Evolutionary conservation across 2,113 vertebrate genomes (phyloP).

Genomic region (Stegastes partitus): DNA sequence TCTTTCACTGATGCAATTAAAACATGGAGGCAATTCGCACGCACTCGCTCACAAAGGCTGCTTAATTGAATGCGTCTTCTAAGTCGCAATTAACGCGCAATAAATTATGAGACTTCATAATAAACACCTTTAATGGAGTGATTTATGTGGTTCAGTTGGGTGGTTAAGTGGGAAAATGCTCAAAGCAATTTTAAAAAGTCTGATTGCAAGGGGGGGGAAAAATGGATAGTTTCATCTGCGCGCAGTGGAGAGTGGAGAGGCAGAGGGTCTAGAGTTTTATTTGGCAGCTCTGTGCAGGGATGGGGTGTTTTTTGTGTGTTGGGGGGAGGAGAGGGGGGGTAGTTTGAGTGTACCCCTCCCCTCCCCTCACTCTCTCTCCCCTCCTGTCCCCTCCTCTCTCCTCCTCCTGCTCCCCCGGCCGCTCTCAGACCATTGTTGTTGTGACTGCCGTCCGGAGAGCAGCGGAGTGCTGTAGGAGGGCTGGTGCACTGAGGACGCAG

Average conservation of each 20-base stretch:
- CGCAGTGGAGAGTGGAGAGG: conserved; percentile 2
- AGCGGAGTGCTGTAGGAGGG: conserved; percentile 56
- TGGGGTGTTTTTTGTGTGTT: conserved; percentile 23
- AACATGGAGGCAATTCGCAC: conserved; percentile 68
- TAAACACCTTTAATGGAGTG: conserved; percentile 22
- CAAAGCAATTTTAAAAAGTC: background rate
- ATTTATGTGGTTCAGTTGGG: conserved; percentile 53
- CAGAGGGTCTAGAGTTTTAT: conserved; percentile 19
- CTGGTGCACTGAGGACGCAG: conserved; percentile 36
- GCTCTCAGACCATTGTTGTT: conserved; percentile 85
- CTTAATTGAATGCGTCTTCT: conserved; percentile 67
- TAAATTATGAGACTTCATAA: conserved; percentile 66
- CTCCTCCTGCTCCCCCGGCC: conserved; percentile 62
- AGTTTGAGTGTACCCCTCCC: conserved; percentile 49
- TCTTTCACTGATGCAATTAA: conserved; percentile 80
- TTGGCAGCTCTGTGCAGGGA: conserved; percentile 31
- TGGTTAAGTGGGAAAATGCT: background rate
- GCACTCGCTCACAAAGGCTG: conserved; percentile 60
- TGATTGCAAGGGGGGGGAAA: background rate
- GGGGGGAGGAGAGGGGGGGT: conserved; percentile 44
- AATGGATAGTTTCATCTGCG: background rate
- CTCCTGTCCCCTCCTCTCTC: conserved; percentile 11
- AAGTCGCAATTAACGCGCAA: conserved; percentile 69
- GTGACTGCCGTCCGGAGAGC: conserved; percentile 74
- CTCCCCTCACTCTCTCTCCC: conserved; percentile 1